phyloP scores from a whole-genome alignment of 2,113 vertebrate species.

The Emydura subglobosa region DNA sequence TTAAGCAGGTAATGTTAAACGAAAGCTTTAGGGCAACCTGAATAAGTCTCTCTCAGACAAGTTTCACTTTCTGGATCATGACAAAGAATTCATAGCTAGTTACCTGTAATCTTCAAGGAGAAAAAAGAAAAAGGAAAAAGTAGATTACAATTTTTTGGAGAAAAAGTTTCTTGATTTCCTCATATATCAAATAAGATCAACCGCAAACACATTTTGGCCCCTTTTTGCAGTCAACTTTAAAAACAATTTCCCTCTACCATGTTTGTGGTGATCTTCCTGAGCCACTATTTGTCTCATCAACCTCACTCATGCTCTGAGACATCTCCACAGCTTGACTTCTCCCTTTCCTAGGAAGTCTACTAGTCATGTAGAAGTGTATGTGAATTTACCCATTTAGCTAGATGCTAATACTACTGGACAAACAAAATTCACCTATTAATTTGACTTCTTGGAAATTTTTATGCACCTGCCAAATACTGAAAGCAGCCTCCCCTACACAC shows the following conservation, averaged over 20 bases:
- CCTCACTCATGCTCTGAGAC: not conserved
- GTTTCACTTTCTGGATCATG: not conserved
- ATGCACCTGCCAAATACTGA: not conserved
- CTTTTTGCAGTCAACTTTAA: not conserved
- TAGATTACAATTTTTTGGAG: not conserved
- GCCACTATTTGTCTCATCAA: not conserved
- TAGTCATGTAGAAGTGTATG: not conserved
- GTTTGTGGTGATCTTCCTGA: not conserved
- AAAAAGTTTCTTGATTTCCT: not conserved
- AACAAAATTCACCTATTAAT: not conserved
- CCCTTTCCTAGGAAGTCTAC: not conserved
- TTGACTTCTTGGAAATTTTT: not conserved
- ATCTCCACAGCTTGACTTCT: not conserved
- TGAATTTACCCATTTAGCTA: not conserved
- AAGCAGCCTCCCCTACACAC: not conserved
- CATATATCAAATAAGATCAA: not conserved
- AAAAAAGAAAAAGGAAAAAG: not conserved
- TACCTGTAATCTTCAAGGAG: not conserved
- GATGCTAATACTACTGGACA: not conserved
- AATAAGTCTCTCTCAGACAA: not conserved
- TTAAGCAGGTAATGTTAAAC: not conserved
- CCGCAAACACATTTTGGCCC: not conserved
- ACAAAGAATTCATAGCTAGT: not conserved
- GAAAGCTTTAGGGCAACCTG: not conserved
- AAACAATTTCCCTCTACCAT: fast-evolving